Percentiles rank a stretch among this genome's conserved stretches.
Conservation (phyloP, 2,888 invertebrate species). For the Agonopterix arenella region DNA sequence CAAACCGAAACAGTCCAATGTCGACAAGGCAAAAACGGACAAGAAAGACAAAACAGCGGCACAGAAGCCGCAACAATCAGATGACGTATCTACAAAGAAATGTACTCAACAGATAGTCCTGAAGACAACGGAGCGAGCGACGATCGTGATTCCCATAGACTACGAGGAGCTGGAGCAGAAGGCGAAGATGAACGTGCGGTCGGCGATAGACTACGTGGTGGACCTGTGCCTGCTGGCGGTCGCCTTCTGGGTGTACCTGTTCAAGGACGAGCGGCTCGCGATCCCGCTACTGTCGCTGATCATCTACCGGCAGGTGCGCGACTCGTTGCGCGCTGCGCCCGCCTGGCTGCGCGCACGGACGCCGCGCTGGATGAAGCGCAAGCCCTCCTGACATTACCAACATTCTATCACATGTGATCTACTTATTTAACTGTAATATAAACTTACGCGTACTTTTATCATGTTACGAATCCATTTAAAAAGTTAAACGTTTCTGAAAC, state of each 20-base stretch:
- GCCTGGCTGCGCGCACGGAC: constrained; percentile 68
- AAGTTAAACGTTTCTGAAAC: constrained; percentile 32
- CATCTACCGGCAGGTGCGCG: constrained; percentile 85
- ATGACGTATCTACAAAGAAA: constrained; percentile 32
- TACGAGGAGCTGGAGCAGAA: constrained; percentile 77
- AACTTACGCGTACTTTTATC: constrained; percentile 34
- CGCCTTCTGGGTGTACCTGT: constrained; percentile 89
- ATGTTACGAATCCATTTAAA: constrained; percentile 23
- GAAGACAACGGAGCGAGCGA: constrained; percentile 62
- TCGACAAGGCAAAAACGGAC: constrained; percentile 19
- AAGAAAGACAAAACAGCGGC: constrained; percentile 19
- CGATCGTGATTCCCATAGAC: constrained; percentile 65
- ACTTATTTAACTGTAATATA: constrained; percentile 41
- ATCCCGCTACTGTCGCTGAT: constrained; percentile 86
- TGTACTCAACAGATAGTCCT: constrained; percentile 44
- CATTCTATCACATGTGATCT: constrained; percentile 59
- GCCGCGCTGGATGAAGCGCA: constrained; percentile 61
- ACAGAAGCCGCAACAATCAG: constrained; percentile 18
- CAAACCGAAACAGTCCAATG: constrained; percentile 16
- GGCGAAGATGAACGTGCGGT: constrained; percentile 81
- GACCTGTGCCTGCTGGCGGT: constrained; percentile 85
- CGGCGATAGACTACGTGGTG: constrained; percentile 83
- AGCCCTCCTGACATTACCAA: constrained; percentile 67
- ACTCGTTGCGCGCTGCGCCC: constrained; percentile 77
- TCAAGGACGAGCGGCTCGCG: constrained; percentile 87